These are phyloP conservation scores for Papilio aristodemus DNA, from an alignment of 1,140 invertebrate genomes.

Conservation along the genomic window DNA sequence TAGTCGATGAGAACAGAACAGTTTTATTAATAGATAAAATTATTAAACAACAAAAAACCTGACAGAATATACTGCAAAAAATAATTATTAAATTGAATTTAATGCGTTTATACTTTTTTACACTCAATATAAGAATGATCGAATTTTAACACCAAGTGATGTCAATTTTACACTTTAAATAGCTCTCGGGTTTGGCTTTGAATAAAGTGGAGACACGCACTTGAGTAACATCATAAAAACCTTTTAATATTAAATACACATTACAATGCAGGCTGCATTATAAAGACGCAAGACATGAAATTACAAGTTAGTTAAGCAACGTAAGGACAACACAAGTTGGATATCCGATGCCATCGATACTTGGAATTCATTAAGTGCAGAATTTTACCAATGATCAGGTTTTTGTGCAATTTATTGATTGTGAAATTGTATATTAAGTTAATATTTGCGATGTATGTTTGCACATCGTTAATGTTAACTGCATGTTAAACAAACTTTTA, in stretches of 20 bases:
- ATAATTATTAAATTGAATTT: too few species aligned
- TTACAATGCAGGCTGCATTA: not conserved
- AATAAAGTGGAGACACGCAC: not conserved
- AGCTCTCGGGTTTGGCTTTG: not conserved
- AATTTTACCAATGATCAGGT: not conserved
- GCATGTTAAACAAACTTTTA: too few species aligned
- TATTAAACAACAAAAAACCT: too few species aligned
- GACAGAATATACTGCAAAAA: too few species aligned
- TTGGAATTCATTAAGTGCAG: not conserved
- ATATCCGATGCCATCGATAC: not conserved
- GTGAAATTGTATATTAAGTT: not conserved
- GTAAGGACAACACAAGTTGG: not conserved
- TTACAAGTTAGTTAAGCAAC: conserved; percentile 1
- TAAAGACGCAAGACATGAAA: not conserved
- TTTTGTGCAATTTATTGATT: not conserved
- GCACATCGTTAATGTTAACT: not conserved
- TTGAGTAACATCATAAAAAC: conserved; percentile 11
- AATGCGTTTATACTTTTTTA: too few species aligned
- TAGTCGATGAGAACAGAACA: too few species aligned
- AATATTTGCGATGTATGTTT: not conserved
- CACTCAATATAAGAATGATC: too few species aligned
- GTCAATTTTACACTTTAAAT: too few species aligned
- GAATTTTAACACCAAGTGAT: too few species aligned
- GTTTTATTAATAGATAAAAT: too few species aligned
- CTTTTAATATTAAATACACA: conserved; percentile 2